Conservation (phyloP, 2,113 vertebrate species). For the Xenopus laevis region DNA sequence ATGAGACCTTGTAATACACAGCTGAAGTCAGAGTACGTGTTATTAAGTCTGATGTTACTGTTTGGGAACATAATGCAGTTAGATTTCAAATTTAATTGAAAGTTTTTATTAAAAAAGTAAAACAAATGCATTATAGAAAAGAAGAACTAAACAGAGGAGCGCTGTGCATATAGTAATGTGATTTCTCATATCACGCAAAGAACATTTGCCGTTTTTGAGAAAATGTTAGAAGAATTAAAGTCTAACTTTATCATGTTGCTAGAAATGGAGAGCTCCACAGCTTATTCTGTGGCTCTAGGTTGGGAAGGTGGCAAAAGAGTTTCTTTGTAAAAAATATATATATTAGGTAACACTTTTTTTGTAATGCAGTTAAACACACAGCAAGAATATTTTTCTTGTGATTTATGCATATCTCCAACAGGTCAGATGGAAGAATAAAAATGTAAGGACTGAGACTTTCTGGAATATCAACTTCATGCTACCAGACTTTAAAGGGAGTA, state of each 20-base stretch:
- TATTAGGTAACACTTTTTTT: background rate
- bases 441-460: too few relatives aligned
- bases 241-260: background rate
- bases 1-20: background rate
- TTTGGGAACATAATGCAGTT: conserved; percentile 1
- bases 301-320: too few relatives aligned
- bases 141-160: background rate
- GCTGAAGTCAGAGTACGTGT: background rate
- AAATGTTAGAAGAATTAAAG: background rate
- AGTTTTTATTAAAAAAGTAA: conserved; percentile 4
- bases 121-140: conserved; percentile 7
- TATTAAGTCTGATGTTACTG: conserved; percentile 1
- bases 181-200: background rate
- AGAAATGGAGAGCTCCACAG: background rate
- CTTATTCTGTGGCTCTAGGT: background rate
- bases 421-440: background rate
- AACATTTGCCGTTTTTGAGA: background rate
- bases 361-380: background rate
- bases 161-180: background rate
- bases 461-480: too few relatives aligned
- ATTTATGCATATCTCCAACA: background rate
- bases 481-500: too few relatives aligned
- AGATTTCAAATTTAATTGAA: background rate
- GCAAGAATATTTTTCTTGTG: background rate
- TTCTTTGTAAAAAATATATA: too few relatives aligned